These are phyloP conservation scores for Rotaria magnacalcarata DNA, from an alignment of 2,888 invertebrate genomes.

Conservation along the genomic window DNA sequence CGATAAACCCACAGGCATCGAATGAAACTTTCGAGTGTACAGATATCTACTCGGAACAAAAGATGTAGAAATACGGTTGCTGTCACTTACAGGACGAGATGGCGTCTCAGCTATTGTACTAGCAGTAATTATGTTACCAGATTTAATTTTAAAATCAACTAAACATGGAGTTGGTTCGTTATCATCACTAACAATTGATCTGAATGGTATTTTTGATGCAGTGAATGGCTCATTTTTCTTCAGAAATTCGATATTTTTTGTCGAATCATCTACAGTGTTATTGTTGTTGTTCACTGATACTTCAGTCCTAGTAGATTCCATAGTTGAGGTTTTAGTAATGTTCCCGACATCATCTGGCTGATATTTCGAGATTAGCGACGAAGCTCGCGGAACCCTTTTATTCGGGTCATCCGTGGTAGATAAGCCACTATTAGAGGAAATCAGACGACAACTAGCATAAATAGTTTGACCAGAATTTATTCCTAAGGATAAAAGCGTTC, in stretches of 20 bases:
- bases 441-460: neutral
- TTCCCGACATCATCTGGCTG: neutral
- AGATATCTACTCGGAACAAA: neutral
- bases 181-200: neutral
- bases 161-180: neutral
- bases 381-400: neutral
- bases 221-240: neutral
- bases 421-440: neutral
- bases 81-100: neutral
- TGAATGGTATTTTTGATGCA: neutral
- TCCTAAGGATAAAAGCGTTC: neutral
- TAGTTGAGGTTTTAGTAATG: neutral
- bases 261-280: neutral
- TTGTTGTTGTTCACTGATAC: neutral
- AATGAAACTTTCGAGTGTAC: too few relatives aligned
- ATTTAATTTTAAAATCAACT: neutral
- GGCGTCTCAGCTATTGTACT: neutral
- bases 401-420: neutral
- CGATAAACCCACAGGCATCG: neutral
- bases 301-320: neutral
- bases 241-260: neutral
- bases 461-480: neutral
- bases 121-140: neutral
- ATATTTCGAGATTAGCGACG: neutral
- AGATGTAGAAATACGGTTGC: neutral